Conservation (phyloP, 1,140 invertebrate genomes). For the Drosophila aff. region DNA sequence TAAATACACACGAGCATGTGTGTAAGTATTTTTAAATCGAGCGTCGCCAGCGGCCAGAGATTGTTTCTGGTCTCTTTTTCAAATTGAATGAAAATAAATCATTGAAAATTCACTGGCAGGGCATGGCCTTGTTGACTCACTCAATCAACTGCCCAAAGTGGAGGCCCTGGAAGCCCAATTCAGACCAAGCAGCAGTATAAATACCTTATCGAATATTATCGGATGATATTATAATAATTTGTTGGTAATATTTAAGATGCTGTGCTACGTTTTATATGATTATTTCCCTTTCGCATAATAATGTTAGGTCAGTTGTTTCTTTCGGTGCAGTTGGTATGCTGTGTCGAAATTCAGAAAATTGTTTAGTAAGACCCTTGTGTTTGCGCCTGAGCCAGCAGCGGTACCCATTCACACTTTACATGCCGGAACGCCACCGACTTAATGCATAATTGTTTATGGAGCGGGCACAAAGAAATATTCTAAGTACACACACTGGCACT, state of each 20-base stretch:
- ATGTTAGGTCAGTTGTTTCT: constrained; percentile 1
- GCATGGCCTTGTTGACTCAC: constrained; percentile 46
- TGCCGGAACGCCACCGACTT: constrained; percentile 66
- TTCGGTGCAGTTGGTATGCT: constrained; percentile 1
- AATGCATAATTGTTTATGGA: constrained; percentile 78
- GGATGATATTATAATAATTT: neutral
- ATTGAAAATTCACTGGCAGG: constrained; percentile 52
- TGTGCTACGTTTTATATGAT: neutral
- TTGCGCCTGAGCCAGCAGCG: constrained; percentile 17
- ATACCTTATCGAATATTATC: neutral
- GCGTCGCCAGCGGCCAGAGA: constrained; percentile 39
- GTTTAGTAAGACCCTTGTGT: constrained; percentile 17
- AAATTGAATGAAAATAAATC: constrained; percentile 66
- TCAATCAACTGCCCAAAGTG: constrained; percentile 32
- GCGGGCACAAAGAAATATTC: constrained; percentile 73
- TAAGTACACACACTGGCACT: constrained; percentile 50
- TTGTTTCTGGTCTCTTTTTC: constrained; percentile 62
- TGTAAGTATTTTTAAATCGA: constrained; percentile 67
- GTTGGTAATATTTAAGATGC: no score
- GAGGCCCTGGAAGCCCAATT: constrained; percentile 25
- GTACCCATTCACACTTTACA: constrained; percentile 67
- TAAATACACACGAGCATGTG: constrained; percentile 27
- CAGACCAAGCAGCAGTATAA: neutral
- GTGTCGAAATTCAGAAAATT: constrained; percentile 11
- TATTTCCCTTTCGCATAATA: neutral